These are phyloP conservation scores for Archivesica marissinica DNA, from an alignment of 1,140 invertebrate genomes.

Conservation along the genomic window DNA sequence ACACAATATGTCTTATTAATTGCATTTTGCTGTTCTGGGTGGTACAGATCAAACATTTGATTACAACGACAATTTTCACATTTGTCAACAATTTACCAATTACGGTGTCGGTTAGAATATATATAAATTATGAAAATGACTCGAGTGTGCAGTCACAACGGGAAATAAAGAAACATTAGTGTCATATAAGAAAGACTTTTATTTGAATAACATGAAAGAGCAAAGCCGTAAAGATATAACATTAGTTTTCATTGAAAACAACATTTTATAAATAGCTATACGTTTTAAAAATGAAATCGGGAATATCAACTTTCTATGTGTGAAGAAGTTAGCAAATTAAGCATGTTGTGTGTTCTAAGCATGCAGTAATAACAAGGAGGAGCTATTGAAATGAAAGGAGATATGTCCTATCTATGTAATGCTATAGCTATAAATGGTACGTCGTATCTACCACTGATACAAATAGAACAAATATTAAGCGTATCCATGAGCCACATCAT, in stretches of 20 bases:
- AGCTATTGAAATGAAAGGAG: too few species aligned
- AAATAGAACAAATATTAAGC: too few species aligned
- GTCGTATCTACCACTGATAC: too few species aligned
- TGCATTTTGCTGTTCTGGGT: background rate
- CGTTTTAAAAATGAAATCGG: too few species aligned
- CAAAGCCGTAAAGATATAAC: constrained; percentile 12
- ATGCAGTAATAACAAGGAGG: too few species aligned
- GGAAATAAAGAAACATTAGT: constrained; percentile 42
- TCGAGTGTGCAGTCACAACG: constrained; percentile 23
- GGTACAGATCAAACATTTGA: constrained; percentile 29
- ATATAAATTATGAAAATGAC: constrained; percentile 38
- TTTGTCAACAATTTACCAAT: constrained; percentile 33
- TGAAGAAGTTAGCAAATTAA: too few species aligned
- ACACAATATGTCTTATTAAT: background rate
- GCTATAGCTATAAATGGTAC: too few species aligned
- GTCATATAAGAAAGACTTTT: constrained; percentile 29
- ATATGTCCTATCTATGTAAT: too few species aligned
- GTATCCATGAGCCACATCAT: too few species aligned
- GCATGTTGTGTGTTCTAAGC: too few species aligned
- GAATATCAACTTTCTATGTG: too few species aligned
- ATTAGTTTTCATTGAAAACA: constrained; percentile 14
- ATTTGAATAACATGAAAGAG: constrained; percentile 37
- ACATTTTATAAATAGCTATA: background rate
- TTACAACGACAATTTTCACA: constrained; percentile 30
- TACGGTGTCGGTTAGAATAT: constrained; percentile 25